phyloP scores from a whole-genome alignment of 1,140 invertebrate species.

The Temnothorax nylanderi region DNA sequence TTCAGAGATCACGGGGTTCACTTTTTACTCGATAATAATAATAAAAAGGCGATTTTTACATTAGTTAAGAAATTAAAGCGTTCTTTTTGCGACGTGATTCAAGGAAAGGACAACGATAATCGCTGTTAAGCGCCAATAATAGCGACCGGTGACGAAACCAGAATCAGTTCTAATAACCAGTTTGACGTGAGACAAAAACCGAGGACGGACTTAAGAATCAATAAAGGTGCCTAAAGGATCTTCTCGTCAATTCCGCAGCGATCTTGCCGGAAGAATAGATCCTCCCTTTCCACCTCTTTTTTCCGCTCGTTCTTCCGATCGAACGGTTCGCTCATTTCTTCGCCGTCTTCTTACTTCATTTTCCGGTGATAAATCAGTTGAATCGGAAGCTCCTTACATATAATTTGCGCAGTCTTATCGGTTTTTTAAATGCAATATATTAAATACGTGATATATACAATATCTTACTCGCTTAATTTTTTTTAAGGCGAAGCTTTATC shows the following conservation, averaged over 20 bases:
- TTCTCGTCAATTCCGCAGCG: not conserved
- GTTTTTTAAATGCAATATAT: not conserved
- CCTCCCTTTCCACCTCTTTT: conserved; percentile 1
- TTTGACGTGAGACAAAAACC: conserved; percentile 57
- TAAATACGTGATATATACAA: too few species aligned
- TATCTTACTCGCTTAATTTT: not conserved
- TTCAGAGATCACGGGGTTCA: not conserved
- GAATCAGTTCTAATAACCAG: conserved; percentile 70
- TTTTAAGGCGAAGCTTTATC: conserved; percentile 7
- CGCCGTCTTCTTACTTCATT: conserved; percentile 9
- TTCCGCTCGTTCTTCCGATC: not conserved
- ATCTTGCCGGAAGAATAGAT: conserved; percentile 56
- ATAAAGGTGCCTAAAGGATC: conserved; percentile 54
- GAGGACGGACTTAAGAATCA: conserved; percentile 60
- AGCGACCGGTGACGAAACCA: conserved; percentile 59
- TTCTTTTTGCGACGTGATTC: conserved; percentile 32
- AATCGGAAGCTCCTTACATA: not conserved
- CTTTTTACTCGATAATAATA: not conserved
- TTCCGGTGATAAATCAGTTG: conserved; percentile 23
- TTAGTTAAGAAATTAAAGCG: conserved; percentile 48
- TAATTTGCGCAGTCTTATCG: not conserved
- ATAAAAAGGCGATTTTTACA: conserved; percentile 48
- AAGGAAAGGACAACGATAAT: conserved; percentile 55
- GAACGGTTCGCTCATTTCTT: not conserved
- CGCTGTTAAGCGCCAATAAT: conserved; percentile 61